Percentiles rank a stretch among this genome's conserved stretches.
Evolutionary conservation across 2,888 invertebrate species (phyloP).

Genomic region (Thymelicus lineola): DNA sequence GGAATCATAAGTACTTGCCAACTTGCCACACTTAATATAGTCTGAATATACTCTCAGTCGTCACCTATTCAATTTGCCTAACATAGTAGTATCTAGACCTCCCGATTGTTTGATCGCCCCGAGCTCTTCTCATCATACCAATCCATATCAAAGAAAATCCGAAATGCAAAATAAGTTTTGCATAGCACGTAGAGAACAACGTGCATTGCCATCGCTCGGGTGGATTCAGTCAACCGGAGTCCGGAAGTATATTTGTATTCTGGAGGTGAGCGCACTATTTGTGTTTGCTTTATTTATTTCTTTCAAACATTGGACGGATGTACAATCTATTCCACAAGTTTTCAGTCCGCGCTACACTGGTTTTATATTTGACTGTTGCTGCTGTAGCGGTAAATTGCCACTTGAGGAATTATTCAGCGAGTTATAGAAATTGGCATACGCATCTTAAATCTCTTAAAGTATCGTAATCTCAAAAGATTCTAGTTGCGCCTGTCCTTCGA

Average conservation of each 20-base stretch:
- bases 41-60: too few species aligned
- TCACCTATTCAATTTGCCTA: background rate
- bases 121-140: background rate
- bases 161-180: slow-evolving; percentile 16
- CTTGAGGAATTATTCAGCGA: background rate
- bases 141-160: slow-evolving; percentile 15
- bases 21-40: too few species aligned
- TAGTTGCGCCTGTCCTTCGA: too few species aligned
- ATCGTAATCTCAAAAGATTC: too few species aligned
- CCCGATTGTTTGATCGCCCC: background rate
- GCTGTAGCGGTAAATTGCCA: background rate
- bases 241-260: slow-evolving; percentile 51
- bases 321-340: slow-evolving; percentile 26
- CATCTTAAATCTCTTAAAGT: too few species aligned
- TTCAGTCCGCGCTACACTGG: slow-evolving; percentile 9
- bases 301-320: slow-evolving; percentile 49
- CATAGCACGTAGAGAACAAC: slow-evolving; percentile 7
- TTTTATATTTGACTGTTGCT: slow-evolving; percentile 1
- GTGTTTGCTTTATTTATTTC: slow-evolving; percentile 58
- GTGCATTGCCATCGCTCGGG: slow-evolving; percentile 35
- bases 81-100: background rate
- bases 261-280: slow-evolving; percentile 51
- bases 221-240: slow-evolving; percentile 39
- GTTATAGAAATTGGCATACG: too few species aligned
- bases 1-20: too few species aligned